Conservation (phyloP, 2,797 vertebrate genomes). For the Argentina silus region DNA sequence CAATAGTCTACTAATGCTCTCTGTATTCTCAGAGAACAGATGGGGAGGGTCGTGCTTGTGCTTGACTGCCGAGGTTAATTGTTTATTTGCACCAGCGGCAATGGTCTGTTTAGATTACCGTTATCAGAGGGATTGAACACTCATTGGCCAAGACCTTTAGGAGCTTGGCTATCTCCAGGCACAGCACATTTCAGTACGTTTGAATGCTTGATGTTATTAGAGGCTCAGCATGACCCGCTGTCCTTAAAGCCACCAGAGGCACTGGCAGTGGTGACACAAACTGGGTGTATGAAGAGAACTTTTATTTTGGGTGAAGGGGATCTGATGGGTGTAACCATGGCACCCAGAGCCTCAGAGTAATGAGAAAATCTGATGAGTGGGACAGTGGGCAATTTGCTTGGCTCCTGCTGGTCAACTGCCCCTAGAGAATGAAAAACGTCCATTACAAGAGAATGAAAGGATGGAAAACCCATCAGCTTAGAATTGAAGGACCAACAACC, state of each 20-base stretch:
- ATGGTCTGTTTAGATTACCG: conserved; percentile 70
- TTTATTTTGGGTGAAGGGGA: conserved; percentile 45
- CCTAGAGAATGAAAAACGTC: conserved; percentile 23
- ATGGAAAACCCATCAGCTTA: neutral
- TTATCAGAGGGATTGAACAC: conserved; percentile 67
- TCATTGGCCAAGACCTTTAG: conserved; percentile 49
- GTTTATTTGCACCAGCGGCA: conserved; percentile 71
- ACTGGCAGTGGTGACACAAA: conserved; percentile 54
- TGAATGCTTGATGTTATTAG: conserved; percentile 59
- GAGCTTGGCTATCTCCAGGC: conserved; percentile 51
- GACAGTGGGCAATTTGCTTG: conserved; percentile 57
- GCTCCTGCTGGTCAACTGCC: conserved; percentile 41
- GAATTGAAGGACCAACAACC: neutral
- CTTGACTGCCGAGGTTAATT: conserved; percentile 72
- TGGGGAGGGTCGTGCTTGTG: conserved; percentile 52
- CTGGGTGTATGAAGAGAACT: conserved; percentile 42
- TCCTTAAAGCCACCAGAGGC: conserved; percentile 52
- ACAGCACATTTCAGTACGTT: conserved; percentile 52
- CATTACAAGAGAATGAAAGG: neutral
- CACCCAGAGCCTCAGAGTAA: conserved; percentile 34
- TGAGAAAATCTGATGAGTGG: conserved; percentile 46
- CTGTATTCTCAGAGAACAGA: conserved; percentile 49
- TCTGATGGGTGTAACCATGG: conserved; percentile 26
- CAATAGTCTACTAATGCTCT: neutral
- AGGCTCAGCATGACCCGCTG: conserved; percentile 45